phyloP scores from a whole-genome alignment of 2,113 vertebrate species.

The Pangasianodon gigas region DNA sequence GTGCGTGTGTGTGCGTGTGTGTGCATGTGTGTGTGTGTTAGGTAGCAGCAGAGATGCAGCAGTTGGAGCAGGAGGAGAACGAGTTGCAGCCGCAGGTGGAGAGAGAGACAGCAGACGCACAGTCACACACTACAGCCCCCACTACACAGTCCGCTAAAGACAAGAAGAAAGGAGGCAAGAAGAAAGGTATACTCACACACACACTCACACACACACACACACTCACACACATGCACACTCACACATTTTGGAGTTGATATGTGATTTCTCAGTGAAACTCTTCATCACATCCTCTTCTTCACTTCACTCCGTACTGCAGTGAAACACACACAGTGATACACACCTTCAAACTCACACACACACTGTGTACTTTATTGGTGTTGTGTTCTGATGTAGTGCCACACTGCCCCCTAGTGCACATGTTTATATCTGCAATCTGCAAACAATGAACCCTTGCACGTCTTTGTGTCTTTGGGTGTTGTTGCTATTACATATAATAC shows the following conservation, averaged over 20 bases:
- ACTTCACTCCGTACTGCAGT: no score
- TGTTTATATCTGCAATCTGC: no score
- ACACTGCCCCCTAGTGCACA: background rate
- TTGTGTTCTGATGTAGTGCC: no score
- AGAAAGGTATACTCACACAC: slow-evolving; percentile 22
- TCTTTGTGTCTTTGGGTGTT: background rate
- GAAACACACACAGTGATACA: background rate
- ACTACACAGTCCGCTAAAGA: background rate
- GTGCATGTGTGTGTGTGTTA: slow-evolving; percentile 45
- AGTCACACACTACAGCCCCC: background rate
- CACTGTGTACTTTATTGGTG: background rate
- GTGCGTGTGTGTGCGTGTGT: slow-evolving; percentile 6
- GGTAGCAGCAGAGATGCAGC: slow-evolving; percentile 49
- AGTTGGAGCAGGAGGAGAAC: slow-evolving; percentile 43
- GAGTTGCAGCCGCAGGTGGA: slow-evolving; percentile 28
- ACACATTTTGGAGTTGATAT: background rate
- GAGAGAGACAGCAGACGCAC: background rate
- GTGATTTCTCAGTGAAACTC: no score
- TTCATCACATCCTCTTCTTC: no score
- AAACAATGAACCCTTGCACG: no score
- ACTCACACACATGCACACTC: background rate
- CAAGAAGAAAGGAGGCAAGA: slow-evolving; percentile 32
- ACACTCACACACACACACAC: slow-evolving; percentile 13
- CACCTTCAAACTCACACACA: background rate
- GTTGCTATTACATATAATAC: no score